Evolutionary conservation across 1,140 invertebrate species (phyloP), one percentile per base, ranked within the genome.

Genomic region (Rhopalosiphum padi): DNA sequence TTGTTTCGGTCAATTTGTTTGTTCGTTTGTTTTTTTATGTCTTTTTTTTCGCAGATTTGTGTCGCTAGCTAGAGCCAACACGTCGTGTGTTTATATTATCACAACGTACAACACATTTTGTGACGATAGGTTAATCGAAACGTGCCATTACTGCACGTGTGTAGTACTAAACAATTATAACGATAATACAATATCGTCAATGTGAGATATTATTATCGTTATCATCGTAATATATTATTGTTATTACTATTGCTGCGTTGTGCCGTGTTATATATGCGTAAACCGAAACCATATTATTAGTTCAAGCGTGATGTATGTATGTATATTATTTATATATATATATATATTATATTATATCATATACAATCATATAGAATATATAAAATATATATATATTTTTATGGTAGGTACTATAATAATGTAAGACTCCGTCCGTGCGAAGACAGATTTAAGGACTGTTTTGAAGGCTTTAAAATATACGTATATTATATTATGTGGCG

Each of bases 221-320:
- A 77, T 77, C 60, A n/a, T 77, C 60, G 18, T 77, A 35, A 77
- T n/a, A n/a, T n/a, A n/a, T 77, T 18, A 9, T 68, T 68, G 11
- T 77, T n/a, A n/a, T 30, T 60, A 30, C 18, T 68, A 68, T 77
- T 77, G 60, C 30, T 77, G 60, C 60, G 60, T 18, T 68, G 30
- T 77, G 60, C n/a, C n/a, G n/a, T 77, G 60, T 77, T 77, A n/a
- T 18, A n/a, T 18, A 77, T 77, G 60, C 60, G 30, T 77, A 77
- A 77, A 77, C 60, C 60, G 30, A 77, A 77, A 77, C 60, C 60
- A 77, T 77, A 77, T 77, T n/a, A 77, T 77, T 77, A 77, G n/a
- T 83, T 37, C 35, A 83, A 37, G n/a, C 82, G 82, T 83, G 82
- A 23, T n/a, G 23, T 88, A 87, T 87, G 48, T 15, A 46, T 43